Conservation (phyloP, 2,888 invertebrate genomes). For the Icerya purchasi region DNA sequence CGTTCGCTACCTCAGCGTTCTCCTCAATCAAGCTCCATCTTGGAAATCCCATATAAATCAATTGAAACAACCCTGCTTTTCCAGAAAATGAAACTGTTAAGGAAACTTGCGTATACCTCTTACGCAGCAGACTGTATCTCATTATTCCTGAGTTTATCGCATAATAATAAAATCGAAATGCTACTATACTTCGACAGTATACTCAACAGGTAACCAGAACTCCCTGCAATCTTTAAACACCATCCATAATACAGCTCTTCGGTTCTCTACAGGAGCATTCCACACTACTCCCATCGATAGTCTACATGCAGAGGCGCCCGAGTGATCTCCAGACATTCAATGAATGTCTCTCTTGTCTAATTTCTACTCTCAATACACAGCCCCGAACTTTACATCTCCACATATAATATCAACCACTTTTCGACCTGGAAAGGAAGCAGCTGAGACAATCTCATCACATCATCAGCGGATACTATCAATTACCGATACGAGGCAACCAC, state of each 20-base stretch:
- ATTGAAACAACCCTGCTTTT: too few species aligned
- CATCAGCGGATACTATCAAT: background rate
- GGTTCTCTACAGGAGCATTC: too few species aligned
- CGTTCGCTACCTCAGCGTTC: too few species aligned
- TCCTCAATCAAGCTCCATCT: too few species aligned
- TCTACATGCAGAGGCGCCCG: background rate
- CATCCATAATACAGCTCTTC: too few species aligned
- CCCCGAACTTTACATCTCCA: background rate
- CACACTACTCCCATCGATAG: background rate
- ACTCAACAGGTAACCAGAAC: background rate
- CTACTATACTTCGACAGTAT: background rate
- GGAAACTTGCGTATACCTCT: too few species aligned
- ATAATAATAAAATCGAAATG: background rate
- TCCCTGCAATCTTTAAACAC: background rate
- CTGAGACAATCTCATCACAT: background rate
- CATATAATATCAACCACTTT: background rate
- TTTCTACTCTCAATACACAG: background rate
- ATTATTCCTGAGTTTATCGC: background rate
- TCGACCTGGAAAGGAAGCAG: background rate
- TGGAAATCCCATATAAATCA: too few species aligned
- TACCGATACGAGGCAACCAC: background rate
- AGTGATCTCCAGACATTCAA: too few species aligned
- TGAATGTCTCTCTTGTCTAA: background rate
- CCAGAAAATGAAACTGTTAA: too few species aligned
- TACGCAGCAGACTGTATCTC: too few species aligned